Conservation (phyloP, 2,113 vertebrate genomes). For the Willisornis vidua region DNA sequence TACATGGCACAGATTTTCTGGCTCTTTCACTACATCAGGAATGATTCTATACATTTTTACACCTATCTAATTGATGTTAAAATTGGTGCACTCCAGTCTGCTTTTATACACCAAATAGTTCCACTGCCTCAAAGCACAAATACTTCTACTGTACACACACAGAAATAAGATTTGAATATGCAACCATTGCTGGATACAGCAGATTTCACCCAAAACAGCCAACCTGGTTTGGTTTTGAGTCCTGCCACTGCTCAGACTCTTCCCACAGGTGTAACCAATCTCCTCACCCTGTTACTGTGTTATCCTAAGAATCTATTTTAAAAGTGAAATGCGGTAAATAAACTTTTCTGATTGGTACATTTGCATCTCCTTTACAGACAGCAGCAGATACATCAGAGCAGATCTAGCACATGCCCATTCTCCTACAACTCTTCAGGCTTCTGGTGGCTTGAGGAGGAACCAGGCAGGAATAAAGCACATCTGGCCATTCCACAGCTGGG, state of each 20-base stretch:
- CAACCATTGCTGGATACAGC: neutral
- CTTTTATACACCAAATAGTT: neutral
- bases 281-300: neutral
- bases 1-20: neutral
- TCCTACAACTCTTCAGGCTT: neutral
- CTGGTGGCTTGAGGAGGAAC: neutral
- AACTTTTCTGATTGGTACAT: neutral
- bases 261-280: neutral
- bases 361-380: neutral
- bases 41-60: neutral
- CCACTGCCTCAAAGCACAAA: neutral
- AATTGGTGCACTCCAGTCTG: neutral
- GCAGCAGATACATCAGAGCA: neutral
- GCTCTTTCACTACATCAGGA: neutral
- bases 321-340: neutral
- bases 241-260: neutral
- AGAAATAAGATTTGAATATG: neutral
- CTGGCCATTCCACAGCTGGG: neutral
- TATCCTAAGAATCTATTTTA: neutral
- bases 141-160: rapidly evolving
- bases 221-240: neutral
- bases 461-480: neutral
- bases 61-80: neutral
- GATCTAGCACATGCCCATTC: neutral
- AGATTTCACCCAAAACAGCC: neutral